Evolutionary conservation across 2,888 invertebrate genomes (phyloP).

Genomic region (Scrobipalpa costella): DNA sequence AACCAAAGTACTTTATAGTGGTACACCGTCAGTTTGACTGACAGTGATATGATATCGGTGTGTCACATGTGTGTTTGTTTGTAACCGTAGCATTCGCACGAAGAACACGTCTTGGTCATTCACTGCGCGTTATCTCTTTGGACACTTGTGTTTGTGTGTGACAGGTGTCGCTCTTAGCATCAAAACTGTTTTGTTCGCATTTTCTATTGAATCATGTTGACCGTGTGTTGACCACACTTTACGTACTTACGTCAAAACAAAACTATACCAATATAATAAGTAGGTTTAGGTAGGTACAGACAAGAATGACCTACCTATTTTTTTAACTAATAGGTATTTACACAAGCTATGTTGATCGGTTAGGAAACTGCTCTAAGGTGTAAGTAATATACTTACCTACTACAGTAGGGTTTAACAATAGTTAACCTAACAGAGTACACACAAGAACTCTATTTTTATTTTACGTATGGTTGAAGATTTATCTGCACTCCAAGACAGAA

Average conservation of each 20-base stretch:
- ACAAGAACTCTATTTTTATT: no score
- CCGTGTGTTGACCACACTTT: background rate
- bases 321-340: no score
- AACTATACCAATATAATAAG: background rate
- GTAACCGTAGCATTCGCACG: background rate
- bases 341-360: no score
- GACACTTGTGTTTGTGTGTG: background rate
- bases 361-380: no score
- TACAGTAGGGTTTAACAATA: no score
- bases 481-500: no score
- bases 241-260: background rate
- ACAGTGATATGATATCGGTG: constrained; percentile 2
- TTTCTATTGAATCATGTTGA: background rate
- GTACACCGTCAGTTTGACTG: background rate
- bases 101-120: background rate
- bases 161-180: background rate
- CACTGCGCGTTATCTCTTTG: background rate
- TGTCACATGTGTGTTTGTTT: background rate
- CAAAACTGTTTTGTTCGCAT: background rate
- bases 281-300: background rate
- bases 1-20: background rate
- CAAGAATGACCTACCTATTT: no score
- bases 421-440: no score
- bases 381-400: no score
- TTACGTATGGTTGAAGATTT: no score